Percentiles rank a stretch among this genome's conserved stretches.
Conservation (phyloP, 1,140 invertebrate genomes). For the Meloidogyne chitwoodi region DNA sequence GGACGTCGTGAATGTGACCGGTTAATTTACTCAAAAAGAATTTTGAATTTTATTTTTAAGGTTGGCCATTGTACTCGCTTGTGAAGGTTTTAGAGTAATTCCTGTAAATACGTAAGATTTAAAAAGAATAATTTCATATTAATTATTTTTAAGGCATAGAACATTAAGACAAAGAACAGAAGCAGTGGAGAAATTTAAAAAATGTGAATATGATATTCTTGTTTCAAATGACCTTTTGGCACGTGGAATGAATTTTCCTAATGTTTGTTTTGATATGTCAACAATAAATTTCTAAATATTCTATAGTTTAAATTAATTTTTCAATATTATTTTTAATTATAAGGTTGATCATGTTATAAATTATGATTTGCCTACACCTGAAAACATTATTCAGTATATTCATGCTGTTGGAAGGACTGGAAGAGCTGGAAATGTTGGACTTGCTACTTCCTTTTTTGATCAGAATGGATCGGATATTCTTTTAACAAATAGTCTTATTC, state of each 20-base stretch:
- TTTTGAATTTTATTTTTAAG: background rate
- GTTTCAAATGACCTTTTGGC: constrained; percentile 31
- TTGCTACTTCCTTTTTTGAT: constrained; percentile 27
- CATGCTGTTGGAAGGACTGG: constrained; percentile 29
- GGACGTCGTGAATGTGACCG: constrained; percentile 23
- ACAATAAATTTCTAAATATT: no score
- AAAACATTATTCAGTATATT: constrained; percentile 16
- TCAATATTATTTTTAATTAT: background rate
- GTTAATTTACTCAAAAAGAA: background rate
- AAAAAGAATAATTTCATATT: background rate
- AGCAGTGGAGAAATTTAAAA: constrained; percentile 17
- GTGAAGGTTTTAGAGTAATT: constrained; percentile 1
- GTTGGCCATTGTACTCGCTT: constrained; percentile 8
- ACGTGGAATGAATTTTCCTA: constrained; percentile 28
- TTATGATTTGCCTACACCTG: constrained; percentile 25
- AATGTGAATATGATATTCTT: constrained; percentile 23
- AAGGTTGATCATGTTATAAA: constrained; percentile 31
- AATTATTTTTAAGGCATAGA: constrained; percentile 20
- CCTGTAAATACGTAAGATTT: constrained; percentile 7
- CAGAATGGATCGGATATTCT: background rate
- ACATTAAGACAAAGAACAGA: constrained; percentile 22
- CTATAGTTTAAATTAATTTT: no score
- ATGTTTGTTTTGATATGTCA: constrained; percentile 1
- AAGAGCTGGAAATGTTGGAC: constrained; percentile 22
- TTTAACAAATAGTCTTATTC: constrained; percentile 2